Percentiles rank a stretch among this genome's conserved stretches.
These are phyloP conservation scores for Euwallacea fornicatus DNA, from an alignment of 1,140 invertebrate genomes.

Conservation along the genomic window DNA sequence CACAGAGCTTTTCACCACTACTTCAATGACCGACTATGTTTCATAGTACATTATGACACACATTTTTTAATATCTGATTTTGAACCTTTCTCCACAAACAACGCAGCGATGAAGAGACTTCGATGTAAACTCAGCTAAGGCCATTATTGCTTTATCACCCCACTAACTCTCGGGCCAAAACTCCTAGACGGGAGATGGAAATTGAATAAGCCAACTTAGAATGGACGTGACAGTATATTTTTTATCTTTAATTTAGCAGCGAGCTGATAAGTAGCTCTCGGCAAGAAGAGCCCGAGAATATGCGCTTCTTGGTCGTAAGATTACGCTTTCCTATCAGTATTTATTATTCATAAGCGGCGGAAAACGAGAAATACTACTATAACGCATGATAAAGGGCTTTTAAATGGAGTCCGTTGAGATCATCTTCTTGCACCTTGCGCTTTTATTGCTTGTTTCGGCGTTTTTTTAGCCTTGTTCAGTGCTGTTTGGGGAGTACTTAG, in stretches of 20 bases:
- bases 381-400: conserved; percentile 50
- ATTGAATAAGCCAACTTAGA: conserved; percentile 52
- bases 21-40: no score
- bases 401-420: conserved; percentile 49
- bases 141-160: conserved; percentile 29
- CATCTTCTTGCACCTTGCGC: conserved; percentile 43
- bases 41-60: no score
- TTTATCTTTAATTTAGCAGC: conserved; percentile 55
- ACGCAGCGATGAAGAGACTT: conserved; percentile 2
- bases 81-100: no score
- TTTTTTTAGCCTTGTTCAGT: conserved; percentile 5
- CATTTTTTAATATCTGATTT: no score
- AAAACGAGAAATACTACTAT: conserved; percentile 52
- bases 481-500: conserved; percentile 11
- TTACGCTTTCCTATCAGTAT: conserved; percentile 52
- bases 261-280: conserved; percentile 50
- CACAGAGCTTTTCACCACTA: no score
- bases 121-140: conserved; percentile 11
- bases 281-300: conserved; percentile 45
- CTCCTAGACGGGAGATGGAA: conserved; percentile 45
- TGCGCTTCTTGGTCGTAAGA: conserved; percentile 45
- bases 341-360: conserved; percentile 53
- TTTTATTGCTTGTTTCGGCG: conserved; percentile 33
- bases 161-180: conserved; percentile 21
- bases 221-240: conserved; percentile 54